Base-by-base conservation (phyloP, 2,113 vertebrate genomes). In the Datnioides undecimradiatus region DNA sequence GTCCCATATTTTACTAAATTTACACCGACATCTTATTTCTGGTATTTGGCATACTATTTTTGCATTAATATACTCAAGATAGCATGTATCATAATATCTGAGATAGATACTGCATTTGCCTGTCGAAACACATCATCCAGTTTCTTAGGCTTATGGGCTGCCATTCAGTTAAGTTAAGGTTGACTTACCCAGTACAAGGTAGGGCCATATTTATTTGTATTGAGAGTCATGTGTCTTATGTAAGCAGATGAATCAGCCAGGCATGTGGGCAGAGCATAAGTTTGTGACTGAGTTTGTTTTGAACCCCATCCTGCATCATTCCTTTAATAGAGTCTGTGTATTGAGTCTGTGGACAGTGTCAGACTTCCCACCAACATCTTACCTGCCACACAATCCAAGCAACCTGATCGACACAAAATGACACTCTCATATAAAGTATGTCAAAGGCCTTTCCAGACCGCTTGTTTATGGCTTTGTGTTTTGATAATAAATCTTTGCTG, bases 191-290 rank as follows among this genome's bases (percentile, higher is more conserved):
- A 25, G n/a, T 31, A 45, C 45, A 43, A 10, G 9, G 6, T 8
- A 23, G 11, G 10, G 33, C 29, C 52, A 29, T 76, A 55, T 62
- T 45, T 60, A 73, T 72, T 57, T 79, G 40, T 77, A 23, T 25
- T 31, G 21, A 40, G 23, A 46, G 21, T 23, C 29, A 17, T 5
- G 2, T 48, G 25, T 51, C 25, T 85, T 76, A 71, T 34, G 70
- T 84, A 79, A 83, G 73, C 27, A 4, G 4, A 51, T 85, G 63
- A 79, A 70, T 85, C 73, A 82, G 59, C 38, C 16, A 1, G 34
- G 45, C 33, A 10, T 73, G 80, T 78, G 58, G 80, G 84, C 45
- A 69, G 71, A 79, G 65, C 36, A 34, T 6, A 52, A 27, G 40
- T 83, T 74, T 25, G 51, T 21, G 33, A 17, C 27, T 75, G 33